phyloP scores from a whole-genome alignment of 92 coral and sea anemone genomes.

The Desmophyllum pertusum region DNA sequence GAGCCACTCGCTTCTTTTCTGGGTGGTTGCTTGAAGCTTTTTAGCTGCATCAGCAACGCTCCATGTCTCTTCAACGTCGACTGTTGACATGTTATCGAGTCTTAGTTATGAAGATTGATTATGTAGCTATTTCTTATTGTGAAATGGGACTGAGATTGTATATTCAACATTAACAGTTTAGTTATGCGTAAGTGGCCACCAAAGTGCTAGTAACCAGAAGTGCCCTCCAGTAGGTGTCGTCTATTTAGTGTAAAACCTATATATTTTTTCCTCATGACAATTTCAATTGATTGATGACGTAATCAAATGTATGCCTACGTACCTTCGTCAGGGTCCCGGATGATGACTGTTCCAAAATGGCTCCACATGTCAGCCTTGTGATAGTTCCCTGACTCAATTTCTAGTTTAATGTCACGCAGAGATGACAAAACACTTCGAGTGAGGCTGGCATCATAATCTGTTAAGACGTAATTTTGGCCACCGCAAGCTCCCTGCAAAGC shows the following conservation, averaged over 20 bases:
- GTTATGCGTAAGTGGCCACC: no score
- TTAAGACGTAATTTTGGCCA: background rate
- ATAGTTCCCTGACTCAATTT: constrained; percentile 16
- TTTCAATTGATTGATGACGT: no score
- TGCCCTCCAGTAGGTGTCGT: no score
- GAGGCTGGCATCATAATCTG: constrained; percentile 9
- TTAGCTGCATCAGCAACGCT: constrained; percentile 5
- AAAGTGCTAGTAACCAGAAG: no score
- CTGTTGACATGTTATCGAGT: constrained; percentile 1
- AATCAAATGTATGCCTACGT: no score
- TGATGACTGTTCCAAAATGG: constrained; percentile 35
- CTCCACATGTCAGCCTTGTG: constrained; percentile 44
- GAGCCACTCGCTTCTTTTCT: constrained; percentile 10
- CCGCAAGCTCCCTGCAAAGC: constrained; percentile 19
- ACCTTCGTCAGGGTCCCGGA: constrained; percentile 43
- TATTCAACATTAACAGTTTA: no score
- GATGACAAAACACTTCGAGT: constrained; percentile 16
- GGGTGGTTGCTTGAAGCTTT: constrained; percentile 1
- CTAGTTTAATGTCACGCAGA: constrained; percentile 9
- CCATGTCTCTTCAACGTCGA: constrained; percentile 29
- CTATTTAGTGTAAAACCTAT: no score
- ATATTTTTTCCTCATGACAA: no score
- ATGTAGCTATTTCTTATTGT: no score
- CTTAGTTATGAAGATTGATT: no score
- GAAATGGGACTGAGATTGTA: no score